Evolutionary conservation across 2,888 invertebrate species (phyloP).

Genomic region (Sarcophaga caerulescens): DNA sequence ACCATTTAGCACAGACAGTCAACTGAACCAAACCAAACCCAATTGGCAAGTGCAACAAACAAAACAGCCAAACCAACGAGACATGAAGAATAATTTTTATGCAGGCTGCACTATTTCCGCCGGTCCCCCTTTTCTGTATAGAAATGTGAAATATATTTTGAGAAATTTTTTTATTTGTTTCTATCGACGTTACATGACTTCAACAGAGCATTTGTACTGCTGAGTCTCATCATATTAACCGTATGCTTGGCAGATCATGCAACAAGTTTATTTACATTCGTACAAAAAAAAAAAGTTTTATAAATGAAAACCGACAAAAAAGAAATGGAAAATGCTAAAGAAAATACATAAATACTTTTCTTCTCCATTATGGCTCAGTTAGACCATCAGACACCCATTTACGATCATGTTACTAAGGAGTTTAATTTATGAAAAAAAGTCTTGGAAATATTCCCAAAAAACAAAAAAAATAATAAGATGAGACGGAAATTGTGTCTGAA

Average conservation of each 20-base stretch:
- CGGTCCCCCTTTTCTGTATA: not conserved
- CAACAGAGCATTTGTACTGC: slow-evolving; percentile 24
- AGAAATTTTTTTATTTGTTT: slow-evolving; percentile 39
- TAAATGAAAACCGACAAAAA: too few species aligned
- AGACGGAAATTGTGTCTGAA: too few species aligned
- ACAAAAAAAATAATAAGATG: too few species aligned
- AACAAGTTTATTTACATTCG: slow-evolving; percentile 65
- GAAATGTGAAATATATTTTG: not conserved
- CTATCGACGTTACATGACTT: slow-evolving; percentile 44
- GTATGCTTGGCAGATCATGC: slow-evolving; percentile 59
- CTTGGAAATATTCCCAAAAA: too few species aligned
- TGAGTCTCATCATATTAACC: slow-evolving; percentile 35
- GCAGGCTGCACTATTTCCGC: not conserved
- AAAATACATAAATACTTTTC: too few species aligned
- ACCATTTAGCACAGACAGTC: slow-evolving; percentile 39
- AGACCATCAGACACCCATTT: too few species aligned
- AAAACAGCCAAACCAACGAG: slow-evolving; percentile 19
- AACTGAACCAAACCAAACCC: not conserved
- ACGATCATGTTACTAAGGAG: too few species aligned
- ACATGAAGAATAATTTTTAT: slow-evolving; percentile 27
- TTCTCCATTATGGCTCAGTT: too few species aligned
- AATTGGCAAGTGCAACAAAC: slow-evolving; percentile 42
- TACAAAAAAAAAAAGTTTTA: not conserved
- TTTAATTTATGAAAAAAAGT: too few species aligned
- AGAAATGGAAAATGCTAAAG: too few species aligned